Evolutionary conservation across 2,797 vertebrate genomes (phyloP), one percentile per base, ranked within the genome.

Genomic region (Macrochelys suwanniensis): DNA sequence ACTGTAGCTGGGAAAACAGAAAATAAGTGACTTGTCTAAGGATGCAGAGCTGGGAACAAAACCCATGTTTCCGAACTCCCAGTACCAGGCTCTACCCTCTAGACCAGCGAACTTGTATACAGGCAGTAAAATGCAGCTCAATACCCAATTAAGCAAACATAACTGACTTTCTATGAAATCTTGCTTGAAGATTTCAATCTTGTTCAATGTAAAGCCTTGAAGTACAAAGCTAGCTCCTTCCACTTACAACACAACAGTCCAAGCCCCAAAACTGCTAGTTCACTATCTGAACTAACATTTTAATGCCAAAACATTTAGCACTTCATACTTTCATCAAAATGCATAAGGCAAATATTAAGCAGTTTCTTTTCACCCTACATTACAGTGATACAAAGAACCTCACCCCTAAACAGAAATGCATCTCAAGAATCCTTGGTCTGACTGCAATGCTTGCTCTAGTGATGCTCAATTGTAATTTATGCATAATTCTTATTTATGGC

Each of bases 201-300:
- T 2, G 13, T 89, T 12, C 0, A 2, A 23, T 4, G 3, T 5
- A 42, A 87, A 26, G 50, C 50, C 26, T 68, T 5, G 25, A 82
- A 45, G 3, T 1, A 54, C 89, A 19, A 0, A 0, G 23, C 11
- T 11, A 84, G 37, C 21, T 90, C 81, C 50, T 4, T 2, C 42
- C 65, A 42, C 59, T 54, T 31, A 3, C 80, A 26, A 3, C 71
- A 42, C 2, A 9, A 42, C 1, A 1, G 6, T 13, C 65, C 33
- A 65, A n/a, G 61, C 7, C 61, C 37, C 26, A 28, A 49, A 26
- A 28, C 25, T 53, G 6, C 16, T 4, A 47, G 37, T 78, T 92
- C 84, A 49, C 92, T 6, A 59, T 47, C 2, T 68, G 3, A 53
- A 56, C 74, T 65, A 31, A 23, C 31, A 65, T 12, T 47, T 79